Base-by-base conservation (phyloP, 2,888 invertebrate genomes). In the Plebejus argus region DNA sequence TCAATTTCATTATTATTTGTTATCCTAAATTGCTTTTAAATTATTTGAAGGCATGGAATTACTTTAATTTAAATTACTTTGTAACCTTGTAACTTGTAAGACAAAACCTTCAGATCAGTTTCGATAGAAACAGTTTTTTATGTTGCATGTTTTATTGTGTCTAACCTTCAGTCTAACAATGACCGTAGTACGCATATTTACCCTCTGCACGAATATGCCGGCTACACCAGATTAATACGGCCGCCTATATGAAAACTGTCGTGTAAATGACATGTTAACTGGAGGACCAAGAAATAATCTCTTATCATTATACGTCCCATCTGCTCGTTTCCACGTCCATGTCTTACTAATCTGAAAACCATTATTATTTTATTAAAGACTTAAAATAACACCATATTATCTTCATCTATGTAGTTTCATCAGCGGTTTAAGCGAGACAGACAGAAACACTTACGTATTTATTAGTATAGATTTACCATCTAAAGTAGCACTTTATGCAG, bases 1-100 rank as follows among this genome's bases (percentile, higher is more conserved):
- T 8, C 4, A 66, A 66, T 66, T 66, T 10, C 4, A 33, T 66
- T 66, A 28, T 28, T 66, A 8, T 28, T 10, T 28, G 28, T 0
- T 33, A 66, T 33, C 28, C 23, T 28, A 66, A 23, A 66, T 12
- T 15, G 28, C 28, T 66, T 66, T 66, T 66, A 28, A 66, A 66
- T 66, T 33, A 66, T 1, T 66, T 66, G 15, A 66, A 66, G 7
- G 6, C 33, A 66, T 15, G 66, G 15, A 66, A 66, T 28, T 28
- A 28, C 66, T 28, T 66, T 33, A 70, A 35, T 35, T 70, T 70
- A 70, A 70, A 70, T 70, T 70, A 70, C 70, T n/a, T 33, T 70
- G 70, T 7, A 35, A 70, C 70, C 33, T 70, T 70, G 70, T 70
- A 35, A 33, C 33, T 70, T 70, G 70, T 70, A 35, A 33, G 18